Evolutionary conservation across 2,888 invertebrate genomes (phyloP).

Genomic region (Exephanes ischioxanthus): DNA sequence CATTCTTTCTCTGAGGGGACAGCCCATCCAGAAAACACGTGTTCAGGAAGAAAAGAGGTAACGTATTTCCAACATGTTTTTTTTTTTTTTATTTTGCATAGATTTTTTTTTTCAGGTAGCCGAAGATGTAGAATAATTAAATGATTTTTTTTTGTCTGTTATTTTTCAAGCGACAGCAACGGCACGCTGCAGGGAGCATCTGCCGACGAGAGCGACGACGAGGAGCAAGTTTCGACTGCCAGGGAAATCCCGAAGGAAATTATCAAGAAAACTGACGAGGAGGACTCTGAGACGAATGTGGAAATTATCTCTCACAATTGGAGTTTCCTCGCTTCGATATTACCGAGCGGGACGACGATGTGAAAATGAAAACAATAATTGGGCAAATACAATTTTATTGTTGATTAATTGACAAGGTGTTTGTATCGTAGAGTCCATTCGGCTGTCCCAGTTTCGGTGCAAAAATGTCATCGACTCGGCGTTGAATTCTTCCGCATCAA

Average conservation of each 20-base stretch:
- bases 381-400: constrained; percentile 60
- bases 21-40: constrained; percentile 68
- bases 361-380: constrained; percentile 34
- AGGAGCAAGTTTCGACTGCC: constrained; percentile 51
- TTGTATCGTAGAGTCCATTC: background rate
- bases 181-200: constrained; percentile 54
- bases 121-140: background rate
- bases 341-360: constrained; percentile 73
- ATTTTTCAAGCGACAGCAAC: constrained; percentile 44
- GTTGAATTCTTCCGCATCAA: background rate
- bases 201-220: constrained; percentile 73
- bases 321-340: constrained; percentile 77
- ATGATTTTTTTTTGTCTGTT: constrained; percentile 22
- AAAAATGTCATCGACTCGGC: background rate
- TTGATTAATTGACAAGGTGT: constrained; percentile 10
- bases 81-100: constrained; percentile 38
- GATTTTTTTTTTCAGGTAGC: too few species aligned
- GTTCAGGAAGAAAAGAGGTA: constrained; percentile 68
- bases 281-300: constrained; percentile 60
- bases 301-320: constrained; percentile 76
- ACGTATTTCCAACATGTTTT: constrained; percentile 20
- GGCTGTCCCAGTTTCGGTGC: background rate
- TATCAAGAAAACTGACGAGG: constrained; percentile 37
- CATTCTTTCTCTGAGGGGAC: constrained; percentile 78
- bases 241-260: constrained; percentile 59